Evolutionary conservation across 2,888 invertebrate species (phyloP).

Genomic region (Harpalus rubripes): DNA sequence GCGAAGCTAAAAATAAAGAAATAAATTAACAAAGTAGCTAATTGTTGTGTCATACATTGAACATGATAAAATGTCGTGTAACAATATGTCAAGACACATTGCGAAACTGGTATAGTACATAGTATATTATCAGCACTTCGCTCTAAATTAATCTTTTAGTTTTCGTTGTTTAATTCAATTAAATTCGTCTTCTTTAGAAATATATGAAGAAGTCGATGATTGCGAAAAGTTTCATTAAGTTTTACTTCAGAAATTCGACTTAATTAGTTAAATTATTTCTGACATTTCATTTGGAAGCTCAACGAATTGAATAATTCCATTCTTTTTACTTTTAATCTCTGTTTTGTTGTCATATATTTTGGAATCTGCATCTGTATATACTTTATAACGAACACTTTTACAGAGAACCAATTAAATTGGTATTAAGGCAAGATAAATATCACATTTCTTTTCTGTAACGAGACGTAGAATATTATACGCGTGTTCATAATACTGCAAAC

Average conservation of each 20-base stretch:
- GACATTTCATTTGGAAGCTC: slow-evolving; percentile 28
- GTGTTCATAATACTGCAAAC: background rate
- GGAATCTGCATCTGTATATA: background rate
- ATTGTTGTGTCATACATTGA: no score
- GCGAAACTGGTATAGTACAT: no score
- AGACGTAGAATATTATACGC: background rate
- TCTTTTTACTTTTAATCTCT: slow-evolving; percentile 8
- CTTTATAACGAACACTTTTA: background rate
- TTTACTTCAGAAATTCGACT: slow-evolving; percentile 19
- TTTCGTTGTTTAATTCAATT: slow-evolving; percentile 42
- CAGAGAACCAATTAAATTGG: background rate
- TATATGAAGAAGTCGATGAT: slow-evolving; percentile 41
- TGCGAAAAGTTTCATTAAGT: slow-evolving; percentile 51
- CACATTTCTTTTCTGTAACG: slow-evolving; percentile 2
- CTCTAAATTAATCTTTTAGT: slow-evolving; percentile 29
- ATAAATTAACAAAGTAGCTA: no score
- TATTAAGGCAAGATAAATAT: background rate
- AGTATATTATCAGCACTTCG: no score
- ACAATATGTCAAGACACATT: no score
- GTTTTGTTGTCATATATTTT: background rate
- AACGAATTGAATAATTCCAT: slow-evolving; percentile 2
- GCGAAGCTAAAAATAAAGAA: no score
- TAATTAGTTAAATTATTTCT: slow-evolving; percentile 43
- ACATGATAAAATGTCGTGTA: no score
- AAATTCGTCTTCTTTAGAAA: slow-evolving; percentile 22